phyloP scores from a whole-genome alignment of 2,113 vertebrate genomes.

The Pandion haliaetus region DNA sequence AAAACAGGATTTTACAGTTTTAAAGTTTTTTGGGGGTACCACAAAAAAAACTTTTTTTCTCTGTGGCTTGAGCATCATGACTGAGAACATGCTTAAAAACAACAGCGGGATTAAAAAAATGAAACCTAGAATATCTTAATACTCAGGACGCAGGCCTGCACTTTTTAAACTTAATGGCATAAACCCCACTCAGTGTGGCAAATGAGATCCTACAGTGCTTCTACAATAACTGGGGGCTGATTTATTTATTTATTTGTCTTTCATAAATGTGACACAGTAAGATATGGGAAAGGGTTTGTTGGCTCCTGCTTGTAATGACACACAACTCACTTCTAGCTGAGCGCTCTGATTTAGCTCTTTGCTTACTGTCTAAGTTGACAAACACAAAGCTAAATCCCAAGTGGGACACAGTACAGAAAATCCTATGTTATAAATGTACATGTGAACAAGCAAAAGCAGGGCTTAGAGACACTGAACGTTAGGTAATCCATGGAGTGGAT shows the following conservation, averaged over 20 bases:
- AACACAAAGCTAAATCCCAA: background rate
- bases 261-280: background rate
- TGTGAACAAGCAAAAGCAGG: background rate
- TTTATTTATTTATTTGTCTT: background rate
- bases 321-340: background rate
- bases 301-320: background rate
- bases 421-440: accelerated
- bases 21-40: background rate
- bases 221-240: background rate
- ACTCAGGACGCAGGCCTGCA: background rate
- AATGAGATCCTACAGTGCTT: background rate
- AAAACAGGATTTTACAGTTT: background rate
- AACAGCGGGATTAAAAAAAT: background rate
- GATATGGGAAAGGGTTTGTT: background rate
- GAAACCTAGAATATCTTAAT: background rate
- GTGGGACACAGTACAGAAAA: background rate
- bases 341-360: background rate
- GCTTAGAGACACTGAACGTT: background rate
- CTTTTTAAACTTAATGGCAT: background rate
- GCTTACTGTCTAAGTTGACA: background rate
- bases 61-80: accelerated
- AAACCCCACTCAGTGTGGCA: background rate
- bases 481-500: background rate
- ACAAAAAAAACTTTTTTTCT: background rate
- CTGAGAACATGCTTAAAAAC: background rate